A percentile compares a stretch with the other conserved stretches of the same genome.
Evolutionary conservation across 1,140 invertebrate species (phyloP).

Genomic region (Patella vulgata): DNA sequence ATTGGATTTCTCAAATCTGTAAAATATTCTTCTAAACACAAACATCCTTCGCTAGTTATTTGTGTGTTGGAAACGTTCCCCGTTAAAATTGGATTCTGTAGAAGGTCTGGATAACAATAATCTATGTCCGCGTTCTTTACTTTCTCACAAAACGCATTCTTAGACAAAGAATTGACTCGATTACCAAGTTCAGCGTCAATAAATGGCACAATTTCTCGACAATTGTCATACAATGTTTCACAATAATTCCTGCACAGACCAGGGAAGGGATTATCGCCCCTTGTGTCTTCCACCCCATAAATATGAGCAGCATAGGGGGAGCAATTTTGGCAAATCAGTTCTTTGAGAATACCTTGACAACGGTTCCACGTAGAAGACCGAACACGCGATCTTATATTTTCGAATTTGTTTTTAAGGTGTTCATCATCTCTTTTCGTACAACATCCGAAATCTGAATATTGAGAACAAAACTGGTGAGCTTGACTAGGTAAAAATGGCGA

Average conservation of each 20-base stretch:
- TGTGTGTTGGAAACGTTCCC: conserved; percentile 34
- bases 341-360: conserved; percentile 40
- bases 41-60: conserved; percentile 47
- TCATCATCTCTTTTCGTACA: conserved; percentile 45
- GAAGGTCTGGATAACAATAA: conserved; percentile 61
- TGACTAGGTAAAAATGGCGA: conserved; percentile 52
- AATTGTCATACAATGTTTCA: conserved; percentile 37
- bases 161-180: conserved; percentile 7
- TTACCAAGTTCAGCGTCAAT: conserved; percentile 31
- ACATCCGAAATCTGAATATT: conserved; percentile 57
- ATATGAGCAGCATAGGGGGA: conserved; percentile 60
- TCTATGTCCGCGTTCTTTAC: conserved; percentile 45
- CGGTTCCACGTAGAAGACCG: conserved; percentile 1
- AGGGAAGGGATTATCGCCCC: conserved; percentile 39
- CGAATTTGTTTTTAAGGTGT: conserved; percentile 2
- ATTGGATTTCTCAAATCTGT: conserved; percentile 49
- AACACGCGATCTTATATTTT: neutral
- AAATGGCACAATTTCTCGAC: conserved; percentile 35
- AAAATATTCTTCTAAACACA: conserved; percentile 53
- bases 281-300: conserved; percentile 46
- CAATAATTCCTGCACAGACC: conserved; percentile 53
- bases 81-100: conserved; percentile 37
- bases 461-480: conserved; percentile 46
- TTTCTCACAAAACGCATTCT: conserved; percentile 43
- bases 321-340: conserved; percentile 56